Conservation (phyloP, 2,113 vertebrate species). For the Rhinoderma darwinii region DNA sequence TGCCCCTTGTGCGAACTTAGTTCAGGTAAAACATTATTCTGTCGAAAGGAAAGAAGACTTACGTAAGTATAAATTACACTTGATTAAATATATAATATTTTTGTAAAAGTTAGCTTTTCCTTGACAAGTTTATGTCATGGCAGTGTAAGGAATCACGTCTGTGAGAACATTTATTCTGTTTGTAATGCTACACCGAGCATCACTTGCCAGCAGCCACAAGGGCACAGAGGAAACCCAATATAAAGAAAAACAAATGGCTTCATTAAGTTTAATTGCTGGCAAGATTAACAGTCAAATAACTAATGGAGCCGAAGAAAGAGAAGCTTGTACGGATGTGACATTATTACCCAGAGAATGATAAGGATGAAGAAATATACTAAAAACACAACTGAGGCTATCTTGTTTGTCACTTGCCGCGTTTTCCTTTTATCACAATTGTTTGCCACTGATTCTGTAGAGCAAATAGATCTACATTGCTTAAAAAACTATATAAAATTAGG, state of each 20-base stretch:
- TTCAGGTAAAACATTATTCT: not conserved
- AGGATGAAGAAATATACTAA: slow-evolving; percentile 38
- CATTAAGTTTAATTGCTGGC: slow-evolving; percentile 58
- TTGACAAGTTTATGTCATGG: slow-evolving; percentile 27
- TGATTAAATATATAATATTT: slow-evolving; percentile 15
- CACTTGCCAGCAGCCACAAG: slow-evolving; percentile 32
- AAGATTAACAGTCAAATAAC: slow-evolving; percentile 57
- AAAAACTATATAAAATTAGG: not conserved
- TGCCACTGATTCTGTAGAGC: not conserved
- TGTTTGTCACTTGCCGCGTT: not conserved
- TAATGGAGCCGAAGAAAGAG: slow-evolving; percentile 45
- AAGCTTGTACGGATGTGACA: slow-evolving; percentile 29
- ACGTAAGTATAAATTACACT: not conserved
- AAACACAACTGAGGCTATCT: not conserved
- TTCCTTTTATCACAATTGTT: slow-evolving; percentile 6
- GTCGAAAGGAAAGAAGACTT: too few species aligned
- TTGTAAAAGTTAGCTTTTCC: slow-evolving; percentile 22
- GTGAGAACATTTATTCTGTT: slow-evolving; percentile 42
- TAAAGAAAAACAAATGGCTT: slow-evolving; percentile 57
- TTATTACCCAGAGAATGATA: slow-evolving; percentile 37
- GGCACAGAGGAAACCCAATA: slow-evolving; percentile 48
- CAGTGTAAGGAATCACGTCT: slow-evolving; percentile 26
- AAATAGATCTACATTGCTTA: not conserved
- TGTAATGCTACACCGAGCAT: slow-evolving; percentile 50
- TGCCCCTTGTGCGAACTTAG: not conserved